Evolutionary conservation across 2,797 vertebrate genomes (phyloP), one percentile per base, ranked within the genome.

Genomic region (Myotis vivesi): DNA sequence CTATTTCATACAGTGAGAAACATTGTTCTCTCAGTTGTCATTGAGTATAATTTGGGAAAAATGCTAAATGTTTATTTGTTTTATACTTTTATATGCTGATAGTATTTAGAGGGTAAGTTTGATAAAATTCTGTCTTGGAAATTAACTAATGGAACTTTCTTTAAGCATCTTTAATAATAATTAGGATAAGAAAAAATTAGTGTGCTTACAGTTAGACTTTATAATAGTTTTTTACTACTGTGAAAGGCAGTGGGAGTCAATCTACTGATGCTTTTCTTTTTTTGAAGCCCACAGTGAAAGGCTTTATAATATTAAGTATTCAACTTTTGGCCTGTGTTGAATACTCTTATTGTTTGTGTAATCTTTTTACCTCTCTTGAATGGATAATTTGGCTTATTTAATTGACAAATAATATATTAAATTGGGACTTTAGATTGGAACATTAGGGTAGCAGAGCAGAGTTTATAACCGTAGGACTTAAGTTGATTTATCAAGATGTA

Each of bases 1-100:
- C 69, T 88, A 95, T 87, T 97, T 46, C 96, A 92, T 97, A 97
- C 66, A 9, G 57, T 96, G 95, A 98, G 97, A 95, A 89, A 86
- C 16, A 81, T 57, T 84, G 41, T 96, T 98, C 93, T 97, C 87
- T 79, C 75, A 96, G 93, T 97, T 97, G 91, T 93, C 82, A 97
- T 92, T 98, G 95, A 97, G 49, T 90, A 76, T 55, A 93, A 94
- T 96, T 91, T 96, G 92, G 96, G 87, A 93, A 79, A 97, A 95
- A 93, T 97, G 77, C 94, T 15, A 89, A 69, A 41, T 95, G 8
- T 62, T 25, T 66, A 66, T 96, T 93, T 97, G 38, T 96, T 96
- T 96, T 97, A 88, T 95, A 95, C 53, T 97, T 97, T 89, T 66
- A 95, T 38, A 66, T 79, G 83, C 89, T 81, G 11, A 44, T 72